A percentile compares a stretch with the other conserved stretches of the same genome.
phyloP scores from a whole-genome alignment of 1,140 invertebrate genomes.

The Drosophila ananassae region DNA sequence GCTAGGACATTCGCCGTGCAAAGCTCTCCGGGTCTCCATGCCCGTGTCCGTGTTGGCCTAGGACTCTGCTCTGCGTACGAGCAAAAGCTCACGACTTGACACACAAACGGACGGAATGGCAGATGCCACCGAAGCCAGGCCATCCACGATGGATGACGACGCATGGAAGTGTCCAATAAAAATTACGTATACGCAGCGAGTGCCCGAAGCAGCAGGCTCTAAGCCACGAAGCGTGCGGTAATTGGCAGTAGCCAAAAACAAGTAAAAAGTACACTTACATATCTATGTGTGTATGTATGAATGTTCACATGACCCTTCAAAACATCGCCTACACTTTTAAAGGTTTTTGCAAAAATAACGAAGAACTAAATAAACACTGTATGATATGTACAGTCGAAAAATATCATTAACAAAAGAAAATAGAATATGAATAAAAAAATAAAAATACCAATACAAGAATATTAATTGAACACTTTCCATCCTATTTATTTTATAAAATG shows the following conservation, averaged over 20 bases:
- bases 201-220: constrained; percentile 49
- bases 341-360: neutral
- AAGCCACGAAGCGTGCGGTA: constrained; percentile 62
- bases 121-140: constrained; percentile 13
- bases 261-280: constrained; percentile 22
- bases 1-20: constrained; percentile 64
- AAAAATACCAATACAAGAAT: no score
- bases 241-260: constrained; percentile 49
- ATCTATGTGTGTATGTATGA: neutral
- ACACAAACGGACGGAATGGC: constrained; percentile 41
- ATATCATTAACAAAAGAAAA: no score
- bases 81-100: constrained; percentile 58
- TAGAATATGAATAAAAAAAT: no score
- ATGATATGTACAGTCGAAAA: no score
- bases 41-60: constrained; percentile 55
- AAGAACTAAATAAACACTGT: no score
- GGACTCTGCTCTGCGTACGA: constrained; percentile 54
- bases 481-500: no score
- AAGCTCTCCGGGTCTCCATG: constrained; percentile 48
- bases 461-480: no score
- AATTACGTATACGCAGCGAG: constrained; percentile 70
- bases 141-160: constrained; percentile 54
- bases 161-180: constrained; percentile 75
- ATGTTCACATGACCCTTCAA: neutral
- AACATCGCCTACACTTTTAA: neutral